Evolutionary conservation across 2,888 invertebrate species (phyloP), one percentile per base, ranked within the genome.

Genomic region (Lycaena phlaeas): DNA sequence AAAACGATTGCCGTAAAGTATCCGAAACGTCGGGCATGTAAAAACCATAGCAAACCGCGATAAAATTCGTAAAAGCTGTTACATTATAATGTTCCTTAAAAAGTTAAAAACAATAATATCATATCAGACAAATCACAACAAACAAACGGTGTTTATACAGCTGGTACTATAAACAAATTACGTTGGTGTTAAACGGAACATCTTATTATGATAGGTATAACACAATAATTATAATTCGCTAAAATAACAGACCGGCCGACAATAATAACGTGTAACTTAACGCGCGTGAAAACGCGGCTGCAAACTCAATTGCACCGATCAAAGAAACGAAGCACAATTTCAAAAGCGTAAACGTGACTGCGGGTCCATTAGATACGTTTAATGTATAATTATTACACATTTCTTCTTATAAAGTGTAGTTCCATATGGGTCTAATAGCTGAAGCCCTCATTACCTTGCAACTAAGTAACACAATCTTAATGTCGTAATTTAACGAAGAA

Each of bases 381-480:
- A 36, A 36, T 36, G 36, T 36, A 36, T 25, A 36, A 36, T 36
- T 36, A 36, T 22, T 22, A 14, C 22, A 25, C 25, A 15, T 14
- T 25, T 30, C 29, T 25, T 39, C 31, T 31, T 31, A 30, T 30
- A 40, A 40, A 40, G 30, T 15, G 39, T 30, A 25, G 14, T 26
- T 26, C 30, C 15, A 30, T 30, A 15, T 30, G 30, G 18, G 29
- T 10, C 26, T 25, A 25, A 15, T 26, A 39, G 38, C 17, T 38
- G 27, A 40, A 26, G 36, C 34, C 11, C 41, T 41, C 41, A 46
- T 45, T 48, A 50, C 37, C 42, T 36, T 43, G 45, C 51, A 51
- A 49, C 49, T 48, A 39, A 42, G 51, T 49, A 41, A n/a, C n/a
- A 15, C n/a, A 36, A 38, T 42, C 48, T 39, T 48, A 50, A 48